A percentile compares a stretch with the other conserved stretches of the same genome.
These are phyloP conservation scores for Eupithecia pulchellata DNA, from an alignment of 2,888 invertebrate species.

Conservation along the genomic window DNA sequence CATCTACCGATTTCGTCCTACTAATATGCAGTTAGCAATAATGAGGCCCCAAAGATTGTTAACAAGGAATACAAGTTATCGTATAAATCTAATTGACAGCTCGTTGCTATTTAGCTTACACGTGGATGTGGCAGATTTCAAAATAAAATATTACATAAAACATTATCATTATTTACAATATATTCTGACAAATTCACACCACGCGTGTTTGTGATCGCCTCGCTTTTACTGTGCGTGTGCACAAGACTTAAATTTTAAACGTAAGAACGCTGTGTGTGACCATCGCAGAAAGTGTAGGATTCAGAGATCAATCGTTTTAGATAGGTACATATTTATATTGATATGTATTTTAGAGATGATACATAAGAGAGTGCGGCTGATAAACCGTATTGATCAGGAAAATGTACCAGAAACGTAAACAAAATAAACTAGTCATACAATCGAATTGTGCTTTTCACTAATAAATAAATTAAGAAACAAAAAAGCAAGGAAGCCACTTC, in stretches of 20 bases:
- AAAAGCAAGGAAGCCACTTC: not conserved
- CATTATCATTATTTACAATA: conserved; percentile 80
- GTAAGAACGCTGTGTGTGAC: conserved; percentile 55
- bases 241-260: conserved; percentile 30
- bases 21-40: conserved; percentile 14
- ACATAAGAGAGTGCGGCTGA: conserved; percentile 39
- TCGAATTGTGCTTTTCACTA: conserved; percentile 30
- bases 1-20: conserved; percentile 1
- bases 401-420: conserved; percentile 38
- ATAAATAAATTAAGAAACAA: conserved; percentile 35
- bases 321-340: conserved; percentile 69
- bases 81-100: conserved; percentile 82
- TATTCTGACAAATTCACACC: conserved; percentile 75
- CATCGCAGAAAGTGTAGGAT: conserved; percentile 52
- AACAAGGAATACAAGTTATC: conserved; percentile 81
- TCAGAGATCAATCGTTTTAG: conserved; percentile 70
- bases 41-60: conserved; percentile 54
- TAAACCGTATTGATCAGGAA: conserved; percentile 44
- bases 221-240: conserved; percentile 70
- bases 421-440: conserved; percentile 27
- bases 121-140: conserved; percentile 79
- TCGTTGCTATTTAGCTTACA: conserved; percentile 74
- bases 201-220: conserved; percentile 71
- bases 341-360: conserved; percentile 72
- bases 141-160: conserved; percentile 81